phyloP scores from a whole-genome alignment of 2,888 invertebrate genomes.

The Lomographa bimaculata region DNA sequence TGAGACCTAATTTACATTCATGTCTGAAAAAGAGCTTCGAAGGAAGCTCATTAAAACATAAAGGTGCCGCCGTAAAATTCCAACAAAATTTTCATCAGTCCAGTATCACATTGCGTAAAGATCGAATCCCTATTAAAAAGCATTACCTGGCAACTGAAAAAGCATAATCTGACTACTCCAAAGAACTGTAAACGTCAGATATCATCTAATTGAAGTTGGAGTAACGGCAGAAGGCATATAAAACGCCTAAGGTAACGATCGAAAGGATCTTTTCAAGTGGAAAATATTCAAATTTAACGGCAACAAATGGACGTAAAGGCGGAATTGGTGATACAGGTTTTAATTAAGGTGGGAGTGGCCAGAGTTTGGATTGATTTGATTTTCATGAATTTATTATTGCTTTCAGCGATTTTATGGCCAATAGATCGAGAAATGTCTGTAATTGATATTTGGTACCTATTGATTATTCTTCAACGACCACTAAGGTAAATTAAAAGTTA shows the following conservation, averaged over 20 bases:
- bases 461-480: conserved; percentile 2
- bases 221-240: conserved; percentile 59
- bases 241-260: conserved; percentile 62
- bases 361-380: conserved; percentile 23
- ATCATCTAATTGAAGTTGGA: conserved; percentile 79
- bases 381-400: conserved; percentile 22
- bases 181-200: conserved; percentile 82
- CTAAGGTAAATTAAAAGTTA: background rate
- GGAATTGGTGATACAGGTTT: conserved; percentile 40
- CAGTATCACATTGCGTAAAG: conserved; percentile 67
- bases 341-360: conserved; percentile 52
- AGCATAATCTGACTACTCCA: conserved; percentile 73
- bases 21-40: conserved; percentile 47
- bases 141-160: conserved; percentile 69
- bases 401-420: conserved; percentile 10
- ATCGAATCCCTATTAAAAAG: conserved; percentile 72
- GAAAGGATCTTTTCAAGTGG: conserved; percentile 54
- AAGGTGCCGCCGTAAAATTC: conserved; percentile 62
- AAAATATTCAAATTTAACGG: conserved; percentile 74
- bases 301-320: conserved; percentile 57
- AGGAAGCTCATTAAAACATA: conserved; percentile 55
- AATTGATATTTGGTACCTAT: conserved; percentile 6
- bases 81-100: conserved; percentile 74
- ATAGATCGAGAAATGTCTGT: conserved; percentile 3
- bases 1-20: conserved; percentile 22